phyloP scores from a whole-genome alignment of 2,113 vertebrate genomes.

The Xyrauchen texanus region DNA sequence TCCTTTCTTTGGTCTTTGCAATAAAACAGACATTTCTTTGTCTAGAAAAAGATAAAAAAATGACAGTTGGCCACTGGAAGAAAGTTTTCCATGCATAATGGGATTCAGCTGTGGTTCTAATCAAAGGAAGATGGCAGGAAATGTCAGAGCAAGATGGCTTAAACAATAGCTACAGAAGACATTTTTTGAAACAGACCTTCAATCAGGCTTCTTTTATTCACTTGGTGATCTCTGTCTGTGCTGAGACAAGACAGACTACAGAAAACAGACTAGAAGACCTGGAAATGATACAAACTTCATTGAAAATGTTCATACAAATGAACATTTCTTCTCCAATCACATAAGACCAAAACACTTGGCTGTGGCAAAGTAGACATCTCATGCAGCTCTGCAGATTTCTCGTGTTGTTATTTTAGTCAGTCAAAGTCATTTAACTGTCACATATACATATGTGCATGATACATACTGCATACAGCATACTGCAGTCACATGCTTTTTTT shows the following conservation, averaged over 20 bases:
- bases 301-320: too few relatives aligned
- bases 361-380: too few relatives aligned
- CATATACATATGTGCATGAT: too few relatives aligned
- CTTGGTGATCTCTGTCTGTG: conserved; percentile 13
- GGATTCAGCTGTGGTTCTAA: conserved; percentile 75
- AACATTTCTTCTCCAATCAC: conserved; percentile 1
- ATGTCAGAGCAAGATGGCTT: conserved; percentile 58
- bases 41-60: conserved; percentile 35
- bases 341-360: not conserved
- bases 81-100: conserved; percentile 70
- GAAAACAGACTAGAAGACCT: conserved; percentile 1
- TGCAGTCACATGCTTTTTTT: too few relatives aligned
- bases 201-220: not conserved
- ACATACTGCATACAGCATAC: too few relatives aligned
- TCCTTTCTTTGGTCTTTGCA: not conserved
- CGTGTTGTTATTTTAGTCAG: too few relatives aligned
- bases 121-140: conserved; percentile 71
- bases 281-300: conserved; percentile 21
- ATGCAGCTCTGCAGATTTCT: too few relatives aligned
- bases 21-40: conserved; percentile 39
- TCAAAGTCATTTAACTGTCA: too few relatives aligned
- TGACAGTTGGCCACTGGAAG: conserved; percentile 56
- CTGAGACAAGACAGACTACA: not conserved
- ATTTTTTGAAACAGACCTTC: conserved; percentile 4
- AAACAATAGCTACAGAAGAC: conserved; percentile 59